These are phyloP conservation scores for Halcyon smyrnensis DNA, from an alignment of 2,797 vertebrate genomes.

Conservation along the genomic window DNA sequence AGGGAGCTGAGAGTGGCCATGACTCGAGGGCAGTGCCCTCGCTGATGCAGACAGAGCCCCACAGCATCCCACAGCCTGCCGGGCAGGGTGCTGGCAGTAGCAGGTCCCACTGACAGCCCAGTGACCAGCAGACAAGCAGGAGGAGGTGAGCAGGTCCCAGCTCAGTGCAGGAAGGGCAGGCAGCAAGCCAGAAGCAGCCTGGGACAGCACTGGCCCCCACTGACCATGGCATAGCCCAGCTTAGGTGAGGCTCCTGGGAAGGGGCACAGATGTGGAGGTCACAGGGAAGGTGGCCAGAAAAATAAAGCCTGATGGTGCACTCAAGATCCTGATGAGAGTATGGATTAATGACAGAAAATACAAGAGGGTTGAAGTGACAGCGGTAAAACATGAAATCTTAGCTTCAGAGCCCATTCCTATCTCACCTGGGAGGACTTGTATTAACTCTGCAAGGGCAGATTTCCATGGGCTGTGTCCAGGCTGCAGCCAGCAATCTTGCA, in stretches of 20 bases:
- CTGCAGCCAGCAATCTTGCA: not conserved
- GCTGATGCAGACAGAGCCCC: not conserved
- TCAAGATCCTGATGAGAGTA: not conserved
- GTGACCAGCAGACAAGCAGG: not conserved
- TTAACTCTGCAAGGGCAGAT: not conserved
- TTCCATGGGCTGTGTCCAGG: not conserved
- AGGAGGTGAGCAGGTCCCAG: not conserved
- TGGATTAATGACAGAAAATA: not conserved
- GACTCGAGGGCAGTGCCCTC: not conserved
- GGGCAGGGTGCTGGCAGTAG: not conserved
- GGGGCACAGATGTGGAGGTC: not conserved
- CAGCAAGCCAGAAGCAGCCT: not conserved
- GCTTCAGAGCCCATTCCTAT: not conserved
- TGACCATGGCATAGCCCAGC: not conserved
- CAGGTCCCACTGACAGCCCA: not conserved
- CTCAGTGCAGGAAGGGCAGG: not conserved
- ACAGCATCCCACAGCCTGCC: not conserved
- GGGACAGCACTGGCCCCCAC: not conserved
- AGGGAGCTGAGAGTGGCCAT: not conserved
- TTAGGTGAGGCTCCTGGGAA: not conserved
- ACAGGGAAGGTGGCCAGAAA: not conserved
- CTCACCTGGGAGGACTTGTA: not conserved
- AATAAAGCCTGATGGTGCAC: not conserved
- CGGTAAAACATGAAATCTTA: not conserved
- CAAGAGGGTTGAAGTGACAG: not conserved